Conservation (phyloP, 2,797 vertebrate species). For the Monodelphis domestica region DNA sequence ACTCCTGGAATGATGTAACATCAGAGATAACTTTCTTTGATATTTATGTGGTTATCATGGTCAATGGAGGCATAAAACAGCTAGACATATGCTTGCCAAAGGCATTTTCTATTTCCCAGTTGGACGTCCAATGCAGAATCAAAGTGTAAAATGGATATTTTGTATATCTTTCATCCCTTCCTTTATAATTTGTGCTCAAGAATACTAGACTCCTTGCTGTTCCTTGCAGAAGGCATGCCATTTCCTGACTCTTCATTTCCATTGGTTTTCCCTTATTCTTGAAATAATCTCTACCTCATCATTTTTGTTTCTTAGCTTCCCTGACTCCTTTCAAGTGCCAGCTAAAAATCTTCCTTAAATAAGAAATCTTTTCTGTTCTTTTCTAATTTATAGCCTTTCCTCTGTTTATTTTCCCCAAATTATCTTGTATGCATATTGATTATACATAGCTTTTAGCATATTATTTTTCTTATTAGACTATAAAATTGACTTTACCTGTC, state of each 20-base stretch:
- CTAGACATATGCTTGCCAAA: neutral
- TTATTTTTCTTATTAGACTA: neutral
- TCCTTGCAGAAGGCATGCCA: neutral
- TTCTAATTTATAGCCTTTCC: no score
- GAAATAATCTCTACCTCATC: no score
- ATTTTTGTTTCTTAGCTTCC: neutral
- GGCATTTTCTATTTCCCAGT: neutral
- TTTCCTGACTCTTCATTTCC: neutral
- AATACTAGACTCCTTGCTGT: neutral
- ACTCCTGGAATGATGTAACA: neutral
- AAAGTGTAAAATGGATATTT: neutral
- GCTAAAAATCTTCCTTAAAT: no score
- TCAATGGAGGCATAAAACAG: neutral
- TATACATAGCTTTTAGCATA: neutral
- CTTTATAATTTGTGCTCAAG: neutral
- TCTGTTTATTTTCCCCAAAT: no score
- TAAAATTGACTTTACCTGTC: no score
- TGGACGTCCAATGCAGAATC: neutral
- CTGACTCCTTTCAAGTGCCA: no score
- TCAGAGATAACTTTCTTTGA: neutral
- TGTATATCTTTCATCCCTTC: neutral
- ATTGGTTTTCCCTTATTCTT: neutral
- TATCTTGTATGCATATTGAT: neutral
- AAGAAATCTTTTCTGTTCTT: no score
- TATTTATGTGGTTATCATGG: neutral